Base-by-base conservation (phyloP, 2,888 invertebrate genomes). In the Microdon myrmicae region DNA sequence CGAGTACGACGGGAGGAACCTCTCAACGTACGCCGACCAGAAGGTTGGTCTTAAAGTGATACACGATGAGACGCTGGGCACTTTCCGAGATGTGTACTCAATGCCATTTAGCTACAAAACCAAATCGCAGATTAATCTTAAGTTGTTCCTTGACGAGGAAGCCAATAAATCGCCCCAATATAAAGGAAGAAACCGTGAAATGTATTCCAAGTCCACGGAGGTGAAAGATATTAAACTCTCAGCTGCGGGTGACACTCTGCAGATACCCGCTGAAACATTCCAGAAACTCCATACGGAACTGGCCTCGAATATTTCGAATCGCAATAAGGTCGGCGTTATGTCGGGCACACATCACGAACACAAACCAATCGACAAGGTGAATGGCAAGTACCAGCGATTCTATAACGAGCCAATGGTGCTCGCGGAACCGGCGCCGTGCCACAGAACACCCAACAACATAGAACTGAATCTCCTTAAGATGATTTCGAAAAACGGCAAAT, bases 31-130 rank as follows among this genome's bases (percentile, higher is more conserved):
- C 72, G 82, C 82, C 9, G 81, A 82, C 0, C 78, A 82, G 29
- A 82, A 83, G 23, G 85, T 85, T 32, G 86, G 84, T 0, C 76
- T 83, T 3, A 84, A 84, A 71, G 67, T 85, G 59, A 68, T 85
- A 7, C 84, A 86, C 19, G 88, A 88, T 67, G 88, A 87, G 34
- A 80, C 83, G 32, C 72, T 79, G 0, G 82, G 84, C 0, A 55
- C 71, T 12, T 87, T 84, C 70, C 79, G 87, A 55, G 94, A 94
- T 75, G 93, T 93, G 73, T 92, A 94, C 74, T 93, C 93, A 0
- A 89, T 87, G 9, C 94, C 94, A 1, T 95, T 94, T 75, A 86
- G 90, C 8, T 93, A 90, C 81, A 90, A 90, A 79, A 91, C 93
- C 0, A 87, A 84, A 71, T 92, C 92, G 51, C 92, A 92, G 76